Evolutionary conservation across 2,113 vertebrate species (phyloP).

Genomic region (Crotalus tigris): DNA sequence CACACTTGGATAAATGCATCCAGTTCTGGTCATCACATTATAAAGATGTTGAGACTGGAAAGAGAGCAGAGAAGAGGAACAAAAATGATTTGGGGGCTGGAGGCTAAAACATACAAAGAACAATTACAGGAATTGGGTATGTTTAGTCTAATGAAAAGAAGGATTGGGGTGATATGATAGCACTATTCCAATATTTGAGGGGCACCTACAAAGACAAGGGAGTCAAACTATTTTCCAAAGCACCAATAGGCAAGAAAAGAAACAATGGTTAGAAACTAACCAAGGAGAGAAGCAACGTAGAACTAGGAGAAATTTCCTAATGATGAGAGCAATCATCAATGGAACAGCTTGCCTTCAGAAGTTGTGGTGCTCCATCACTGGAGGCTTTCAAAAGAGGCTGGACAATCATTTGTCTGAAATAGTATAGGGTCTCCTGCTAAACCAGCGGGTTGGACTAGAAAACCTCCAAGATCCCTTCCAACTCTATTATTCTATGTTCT

Average conservation of each 20-base stretch:
- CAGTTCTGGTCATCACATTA: background rate
- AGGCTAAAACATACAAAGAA: background rate
- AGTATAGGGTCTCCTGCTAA: too few relatives aligned
- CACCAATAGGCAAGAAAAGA: background rate
- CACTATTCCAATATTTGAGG: too few relatives aligned
- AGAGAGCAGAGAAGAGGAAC: background rate
- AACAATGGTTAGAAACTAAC: background rate
- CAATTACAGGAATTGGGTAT: background rate
- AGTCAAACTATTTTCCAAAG: background rate
- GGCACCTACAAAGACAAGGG: background rate
- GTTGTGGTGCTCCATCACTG: background rate
- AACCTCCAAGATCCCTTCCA: background rate
- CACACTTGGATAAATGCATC: background rate
- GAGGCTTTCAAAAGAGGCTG: background rate
- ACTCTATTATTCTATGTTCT: background rate
- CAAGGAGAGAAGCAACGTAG: background rate
- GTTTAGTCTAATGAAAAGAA: too few relatives aligned
- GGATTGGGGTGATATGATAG: too few relatives aligned
- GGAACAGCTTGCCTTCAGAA: background rate
- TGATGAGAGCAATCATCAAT: background rate
- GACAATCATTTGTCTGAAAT: background rate
- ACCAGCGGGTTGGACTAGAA: background rate
- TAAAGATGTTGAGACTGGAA: background rate
- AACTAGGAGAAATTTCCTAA: background rate
- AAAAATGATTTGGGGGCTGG: background rate